These are phyloP conservation scores for Prionchulus punctatus DNA, from an alignment of 2,888 invertebrate genomes.

Conservation along the genomic window DNA sequence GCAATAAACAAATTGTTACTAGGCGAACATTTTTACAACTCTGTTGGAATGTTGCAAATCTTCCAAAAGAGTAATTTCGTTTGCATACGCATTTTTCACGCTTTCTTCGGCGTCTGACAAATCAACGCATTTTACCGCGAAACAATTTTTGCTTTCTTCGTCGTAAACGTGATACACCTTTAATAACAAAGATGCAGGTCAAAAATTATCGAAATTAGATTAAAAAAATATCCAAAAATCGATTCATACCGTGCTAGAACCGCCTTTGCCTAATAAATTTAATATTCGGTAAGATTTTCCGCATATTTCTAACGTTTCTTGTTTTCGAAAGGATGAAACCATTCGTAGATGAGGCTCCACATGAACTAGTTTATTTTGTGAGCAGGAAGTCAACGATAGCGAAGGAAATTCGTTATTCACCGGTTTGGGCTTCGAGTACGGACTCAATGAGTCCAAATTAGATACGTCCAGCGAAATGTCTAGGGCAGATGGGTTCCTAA, in stretches of 20 bases:
- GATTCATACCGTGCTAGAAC: slow-evolving; percentile 62
- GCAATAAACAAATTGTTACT: too few species aligned
- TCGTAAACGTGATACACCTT: slow-evolving; percentile 47
- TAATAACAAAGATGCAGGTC: slow-evolving; percentile 11
- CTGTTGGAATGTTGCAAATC: slow-evolving; percentile 62
- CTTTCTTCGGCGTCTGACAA: slow-evolving; percentile 52
- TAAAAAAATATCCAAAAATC: background rate
- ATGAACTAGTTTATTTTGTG: too few species aligned
- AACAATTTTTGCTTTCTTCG: slow-evolving; percentile 42
- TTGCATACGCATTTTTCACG: slow-evolving; percentile 59
- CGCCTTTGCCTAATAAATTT: slow-evolving; percentile 65
- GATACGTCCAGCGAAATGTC: too few species aligned
- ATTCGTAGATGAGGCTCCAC: too few species aligned
- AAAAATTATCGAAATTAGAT: too few species aligned
- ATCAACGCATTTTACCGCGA: slow-evolving; percentile 68
- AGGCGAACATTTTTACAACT: slow-evolving; percentile 67
- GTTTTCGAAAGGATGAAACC: too few species aligned
- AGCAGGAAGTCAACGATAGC: too few species aligned
- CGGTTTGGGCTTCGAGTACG: too few species aligned
- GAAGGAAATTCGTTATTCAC: too few species aligned
- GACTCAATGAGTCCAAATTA: too few species aligned
- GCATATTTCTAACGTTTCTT: too few species aligned
- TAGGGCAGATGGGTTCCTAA: too few species aligned
- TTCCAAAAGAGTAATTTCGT: slow-evolving; percentile 67
- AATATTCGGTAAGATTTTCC: slow-evolving; percentile 61